phyloP scores from a whole-genome alignment of 2,113 vertebrate species.

The Carettochelys insculpta region DNA sequence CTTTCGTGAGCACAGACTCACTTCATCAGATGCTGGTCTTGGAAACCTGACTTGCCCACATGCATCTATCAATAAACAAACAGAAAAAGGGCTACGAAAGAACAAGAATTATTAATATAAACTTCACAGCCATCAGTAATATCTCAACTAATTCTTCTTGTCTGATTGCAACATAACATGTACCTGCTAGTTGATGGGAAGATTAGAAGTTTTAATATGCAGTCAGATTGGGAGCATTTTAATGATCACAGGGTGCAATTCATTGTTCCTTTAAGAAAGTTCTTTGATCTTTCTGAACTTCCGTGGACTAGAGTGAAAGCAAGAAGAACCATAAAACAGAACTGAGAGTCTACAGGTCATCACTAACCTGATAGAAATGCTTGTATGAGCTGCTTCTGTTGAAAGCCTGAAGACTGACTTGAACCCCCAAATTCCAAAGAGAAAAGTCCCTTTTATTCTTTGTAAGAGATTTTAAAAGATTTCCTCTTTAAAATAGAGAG shows the following conservation, averaged over 20 bases:
- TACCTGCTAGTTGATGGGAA: not conserved
- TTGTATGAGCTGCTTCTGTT: not conserved
- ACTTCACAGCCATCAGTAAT: not conserved
- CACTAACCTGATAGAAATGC: not conserved
- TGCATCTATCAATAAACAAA: not conserved
- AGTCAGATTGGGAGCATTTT: not conserved
- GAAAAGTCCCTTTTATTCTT: not conserved
- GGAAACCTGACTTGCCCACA: not conserved
- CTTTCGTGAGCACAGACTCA: no score
- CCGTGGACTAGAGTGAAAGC: not conserved
- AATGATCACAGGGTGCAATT: not conserved
- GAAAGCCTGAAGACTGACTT: not conserved
- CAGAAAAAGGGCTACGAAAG: not conserved
- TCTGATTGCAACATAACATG: not conserved
- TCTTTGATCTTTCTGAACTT: not conserved
- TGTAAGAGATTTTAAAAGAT: not conserved
- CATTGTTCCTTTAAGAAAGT: not conserved
- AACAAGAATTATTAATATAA: not conserved
- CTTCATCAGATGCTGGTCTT: no score
- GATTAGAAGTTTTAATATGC: not conserved
- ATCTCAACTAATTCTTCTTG: not conserved
- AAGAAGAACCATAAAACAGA: not conserved
- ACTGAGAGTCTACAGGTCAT: not conserved
- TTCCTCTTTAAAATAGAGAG: not conserved
- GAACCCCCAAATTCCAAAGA: not conserved